Conservation (phyloP, 2,797 vertebrate species). For the Myiotriccus ornatus region DNA sequence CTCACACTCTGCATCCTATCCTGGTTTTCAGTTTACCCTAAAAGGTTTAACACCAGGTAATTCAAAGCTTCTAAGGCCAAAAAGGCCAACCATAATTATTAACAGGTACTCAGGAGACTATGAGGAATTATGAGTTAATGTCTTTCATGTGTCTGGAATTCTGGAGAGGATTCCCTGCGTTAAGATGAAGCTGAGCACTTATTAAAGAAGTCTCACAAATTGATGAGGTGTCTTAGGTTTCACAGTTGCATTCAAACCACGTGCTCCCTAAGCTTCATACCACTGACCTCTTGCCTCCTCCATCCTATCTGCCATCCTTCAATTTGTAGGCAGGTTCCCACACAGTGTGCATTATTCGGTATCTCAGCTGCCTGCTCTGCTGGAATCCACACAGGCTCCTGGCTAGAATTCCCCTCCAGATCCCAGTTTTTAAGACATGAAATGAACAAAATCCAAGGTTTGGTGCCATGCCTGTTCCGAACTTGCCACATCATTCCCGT, state of each 20-base stretch:
- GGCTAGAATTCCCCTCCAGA: neutral
- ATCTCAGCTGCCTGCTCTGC: fast-evolving
- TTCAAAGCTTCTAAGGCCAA: slow-evolving; percentile 29
- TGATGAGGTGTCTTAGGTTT: slow-evolving; percentile 12
- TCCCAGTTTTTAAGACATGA: neutral
- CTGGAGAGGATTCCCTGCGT: neutral
- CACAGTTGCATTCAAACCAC: slow-evolving; percentile 19
- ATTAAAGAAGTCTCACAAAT: slow-evolving; percentile 5
- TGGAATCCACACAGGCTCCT: neutral
- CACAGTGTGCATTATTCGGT: neutral
- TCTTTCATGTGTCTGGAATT: slow-evolving; percentile 40
- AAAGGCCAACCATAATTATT: slow-evolving; percentile 33
- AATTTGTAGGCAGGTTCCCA: neutral
- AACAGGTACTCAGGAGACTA: slow-evolving; percentile 42
- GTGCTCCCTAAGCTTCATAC: neutral
- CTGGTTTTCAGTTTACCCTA: neutral
- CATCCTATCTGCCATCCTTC: neutral
- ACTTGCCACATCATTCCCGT: neutral
- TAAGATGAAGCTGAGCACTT: neutral
- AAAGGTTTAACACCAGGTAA: slow-evolving; percentile 7
- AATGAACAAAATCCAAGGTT: neutral
- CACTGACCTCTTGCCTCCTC: neutral
- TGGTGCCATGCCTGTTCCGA: neutral
- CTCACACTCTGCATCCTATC: neutral
- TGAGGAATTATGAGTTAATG: slow-evolving; percentile 28